Conservation (phyloP, 2,113 vertebrate species). For the Pangasianodon gigas region DNA sequence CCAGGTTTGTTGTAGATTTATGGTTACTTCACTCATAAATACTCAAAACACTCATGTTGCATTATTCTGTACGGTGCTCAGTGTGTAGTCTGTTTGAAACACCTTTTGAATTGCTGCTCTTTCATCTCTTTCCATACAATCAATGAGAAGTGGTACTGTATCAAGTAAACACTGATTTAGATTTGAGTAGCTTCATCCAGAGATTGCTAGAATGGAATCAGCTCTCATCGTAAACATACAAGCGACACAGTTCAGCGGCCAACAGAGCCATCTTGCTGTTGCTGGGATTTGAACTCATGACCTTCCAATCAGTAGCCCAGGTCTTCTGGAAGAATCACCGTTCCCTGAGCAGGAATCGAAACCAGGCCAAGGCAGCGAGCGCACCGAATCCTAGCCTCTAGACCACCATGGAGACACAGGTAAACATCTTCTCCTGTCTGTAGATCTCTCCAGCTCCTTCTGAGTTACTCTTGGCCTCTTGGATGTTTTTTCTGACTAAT, state of each 20-base stretch:
- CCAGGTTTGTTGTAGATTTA: not conserved
- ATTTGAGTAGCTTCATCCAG: not conserved
- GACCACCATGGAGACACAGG: not conserved
- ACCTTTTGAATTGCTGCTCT: not conserved
- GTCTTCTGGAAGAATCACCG: not conserved
- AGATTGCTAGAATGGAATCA: not conserved
- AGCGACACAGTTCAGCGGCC: not conserved
- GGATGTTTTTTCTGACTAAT: not conserved
- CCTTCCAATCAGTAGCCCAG: not conserved
- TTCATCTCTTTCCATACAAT: not conserved
- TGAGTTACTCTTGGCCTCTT: not conserved
- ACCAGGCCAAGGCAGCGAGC: not conserved
- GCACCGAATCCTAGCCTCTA: not conserved
- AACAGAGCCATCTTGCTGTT: not conserved
- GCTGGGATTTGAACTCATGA: not conserved
- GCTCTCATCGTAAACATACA: not conserved
- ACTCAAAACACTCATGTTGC: not conserved
- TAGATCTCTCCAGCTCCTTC: not conserved
- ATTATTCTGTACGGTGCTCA: not conserved
- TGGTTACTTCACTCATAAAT: not conserved
- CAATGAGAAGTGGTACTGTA: not conserved
- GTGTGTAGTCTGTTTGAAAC: not conserved
- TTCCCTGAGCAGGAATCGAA: not conserved
- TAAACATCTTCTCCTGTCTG: not conserved
- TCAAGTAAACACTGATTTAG: not conserved